phyloP scores from a whole-genome alignment of 2,113 vertebrate genomes.

The Thunnus maccoyii region DNA sequence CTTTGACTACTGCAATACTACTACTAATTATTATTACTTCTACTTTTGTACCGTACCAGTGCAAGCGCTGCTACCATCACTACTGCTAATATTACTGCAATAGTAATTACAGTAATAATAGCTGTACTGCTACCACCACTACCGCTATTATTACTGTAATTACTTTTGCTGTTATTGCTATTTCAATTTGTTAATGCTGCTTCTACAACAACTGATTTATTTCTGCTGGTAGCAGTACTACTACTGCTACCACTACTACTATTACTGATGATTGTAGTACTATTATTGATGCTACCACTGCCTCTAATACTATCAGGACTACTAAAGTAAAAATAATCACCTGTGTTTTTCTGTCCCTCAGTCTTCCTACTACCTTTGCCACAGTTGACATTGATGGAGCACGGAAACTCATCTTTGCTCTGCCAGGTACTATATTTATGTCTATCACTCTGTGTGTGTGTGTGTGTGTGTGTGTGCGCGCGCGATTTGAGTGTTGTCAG shows the following conservation, averaged over 20 bases:
- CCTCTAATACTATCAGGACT: not conserved
- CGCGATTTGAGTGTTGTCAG: not conserved
- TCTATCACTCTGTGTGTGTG: not conserved
- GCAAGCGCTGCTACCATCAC: too few relatives aligned
- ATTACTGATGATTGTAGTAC: not conserved
- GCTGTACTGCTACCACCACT: too few relatives aligned
- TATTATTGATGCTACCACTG: not conserved
- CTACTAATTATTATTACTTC: too few relatives aligned
- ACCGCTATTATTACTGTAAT: too few relatives aligned
- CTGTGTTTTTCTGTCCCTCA: slow-evolving; percentile 72
- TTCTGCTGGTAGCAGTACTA: not conserved
- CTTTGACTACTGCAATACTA: too few relatives aligned
- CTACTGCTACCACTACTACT: not conserved
- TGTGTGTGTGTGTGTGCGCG: not conserved
- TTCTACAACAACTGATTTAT: too few relatives aligned
- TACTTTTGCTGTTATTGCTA: too few relatives aligned
- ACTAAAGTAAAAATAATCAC: not conserved
- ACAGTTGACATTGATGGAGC: slow-evolving; percentile 96
- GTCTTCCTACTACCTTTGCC: slow-evolving; percentile 98
- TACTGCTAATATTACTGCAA: too few relatives aligned
- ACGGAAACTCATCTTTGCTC: slow-evolving; percentile 98
- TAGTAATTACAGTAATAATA: too few relatives aligned
- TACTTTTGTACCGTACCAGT: too few relatives aligned
- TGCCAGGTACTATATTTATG: slow-evolving; percentile 89
- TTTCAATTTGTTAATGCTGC: too few relatives aligned